These are phyloP conservation scores for Papilio dardanus DNA, from an alignment of 1,140 invertebrate genomes.

Conservation along the genomic window DNA sequence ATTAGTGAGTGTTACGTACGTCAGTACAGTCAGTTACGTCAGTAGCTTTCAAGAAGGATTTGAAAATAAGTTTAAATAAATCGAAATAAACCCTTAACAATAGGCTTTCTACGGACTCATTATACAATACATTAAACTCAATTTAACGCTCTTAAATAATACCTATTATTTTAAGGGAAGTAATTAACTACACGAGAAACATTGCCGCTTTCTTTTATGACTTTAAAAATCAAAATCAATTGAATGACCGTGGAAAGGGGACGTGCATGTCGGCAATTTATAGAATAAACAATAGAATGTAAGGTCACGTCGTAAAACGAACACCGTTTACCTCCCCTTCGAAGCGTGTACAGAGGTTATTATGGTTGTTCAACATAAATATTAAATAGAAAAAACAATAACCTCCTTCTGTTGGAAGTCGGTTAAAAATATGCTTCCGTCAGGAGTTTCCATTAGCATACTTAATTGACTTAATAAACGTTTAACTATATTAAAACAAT, in stretches of 20 bases:
- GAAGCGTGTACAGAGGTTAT: slow-evolving; percentile 47
- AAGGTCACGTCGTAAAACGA: slow-evolving; percentile 40
- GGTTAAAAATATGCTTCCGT: slow-evolving; percentile 2
- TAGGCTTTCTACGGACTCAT: not conserved
- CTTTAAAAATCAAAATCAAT: slow-evolving; percentile 32
- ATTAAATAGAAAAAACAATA: slow-evolving; percentile 28
- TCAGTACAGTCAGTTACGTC: no score
- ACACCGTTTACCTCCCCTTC: slow-evolving; percentile 54
- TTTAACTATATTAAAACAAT: not conserved
- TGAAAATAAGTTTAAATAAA: no score
- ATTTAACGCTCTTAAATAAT: slow-evolving; percentile 9
- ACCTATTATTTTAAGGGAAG: not conserved
- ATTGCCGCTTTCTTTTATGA: not conserved
- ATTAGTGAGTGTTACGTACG: no score
- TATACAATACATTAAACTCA: not conserved
- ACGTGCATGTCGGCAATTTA: slow-evolving; percentile 21
- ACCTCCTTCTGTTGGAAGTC: no score
- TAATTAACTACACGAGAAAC: slow-evolving; percentile 7
- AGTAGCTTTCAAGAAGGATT: no score
- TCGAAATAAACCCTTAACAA: no score
- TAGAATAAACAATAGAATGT: slow-evolving; percentile 43
- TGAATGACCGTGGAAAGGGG: slow-evolving; percentile 14
- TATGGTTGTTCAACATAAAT: slow-evolving; percentile 39
- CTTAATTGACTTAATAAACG: not conserved
- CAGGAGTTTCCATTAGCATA: not conserved